A percentile compares a stretch with the other conserved stretches of the same genome.
phyloP scores from a whole-genome alignment of 2,113 vertebrate species.

The Syrrhaptes paradoxus region DNA sequence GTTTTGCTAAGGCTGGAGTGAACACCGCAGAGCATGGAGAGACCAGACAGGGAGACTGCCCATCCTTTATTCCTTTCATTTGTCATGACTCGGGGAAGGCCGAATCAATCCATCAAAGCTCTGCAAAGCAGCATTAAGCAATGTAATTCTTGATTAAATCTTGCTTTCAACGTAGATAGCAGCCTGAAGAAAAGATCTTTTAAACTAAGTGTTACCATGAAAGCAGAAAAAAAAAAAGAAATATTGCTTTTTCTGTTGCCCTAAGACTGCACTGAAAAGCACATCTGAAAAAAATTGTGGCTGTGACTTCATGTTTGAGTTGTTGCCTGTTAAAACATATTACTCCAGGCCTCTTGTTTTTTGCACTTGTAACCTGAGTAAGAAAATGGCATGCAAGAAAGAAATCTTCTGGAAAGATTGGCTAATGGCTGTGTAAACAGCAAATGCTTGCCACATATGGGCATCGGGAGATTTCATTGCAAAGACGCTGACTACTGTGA shows the following conservation, averaged over 20 bases:
- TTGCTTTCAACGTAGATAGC: constrained; percentile 8
- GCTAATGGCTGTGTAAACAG: constrained; percentile 70
- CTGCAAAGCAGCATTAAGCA: constrained; percentile 7
- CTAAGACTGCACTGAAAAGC: constrained; percentile 36
- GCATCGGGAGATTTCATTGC: constrained; percentile 34
- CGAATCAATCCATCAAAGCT: constrained; percentile 21
- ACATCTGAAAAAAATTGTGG: constrained; percentile 43
- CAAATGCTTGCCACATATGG: constrained; percentile 69
- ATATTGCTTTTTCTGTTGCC: neutral
- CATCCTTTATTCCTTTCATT: neutral
- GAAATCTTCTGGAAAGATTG: constrained; percentile 65
- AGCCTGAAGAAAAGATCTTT: neutral
- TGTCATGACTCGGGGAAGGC: constrained; percentile 17
- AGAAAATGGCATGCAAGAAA: constrained; percentile 60
- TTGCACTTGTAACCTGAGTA: constrained; percentile 60
- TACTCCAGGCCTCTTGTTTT: constrained; percentile 51
- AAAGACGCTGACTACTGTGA: constrained; percentile 22
- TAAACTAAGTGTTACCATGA: neutral
- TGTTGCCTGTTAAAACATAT: constrained; percentile 67
- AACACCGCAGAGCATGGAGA: neutral
- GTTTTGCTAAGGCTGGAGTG: neutral
- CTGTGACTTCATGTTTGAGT: constrained; percentile 65
- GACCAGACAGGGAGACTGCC: neutral
- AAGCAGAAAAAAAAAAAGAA: neutral
- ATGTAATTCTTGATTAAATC: constrained; percentile 41